phyloP scores from a whole-genome alignment of 64 coral and sea anemone species.

The Pocillopora verrucosa region DNA sequence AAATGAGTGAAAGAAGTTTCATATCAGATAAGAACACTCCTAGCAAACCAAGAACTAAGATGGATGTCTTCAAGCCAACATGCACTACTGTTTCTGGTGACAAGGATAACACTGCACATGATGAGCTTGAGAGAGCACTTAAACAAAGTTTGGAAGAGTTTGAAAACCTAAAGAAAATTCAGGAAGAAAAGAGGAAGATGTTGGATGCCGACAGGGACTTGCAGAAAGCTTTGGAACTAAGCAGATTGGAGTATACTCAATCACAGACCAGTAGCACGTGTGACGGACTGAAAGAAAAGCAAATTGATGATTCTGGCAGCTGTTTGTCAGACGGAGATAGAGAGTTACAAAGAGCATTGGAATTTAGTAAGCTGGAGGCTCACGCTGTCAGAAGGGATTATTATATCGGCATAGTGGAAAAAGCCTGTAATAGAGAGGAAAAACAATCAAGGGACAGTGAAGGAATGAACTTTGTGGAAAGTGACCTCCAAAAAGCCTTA shows the following conservation, averaged over 20 bases:
- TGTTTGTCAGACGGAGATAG: background rate
- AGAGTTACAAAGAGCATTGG: background rate
- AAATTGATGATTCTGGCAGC: background rate
- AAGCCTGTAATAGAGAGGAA: background rate
- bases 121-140: slow-evolving; percentile 20
- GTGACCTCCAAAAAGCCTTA: slow-evolving; percentile 24
- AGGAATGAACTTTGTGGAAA: background rate
- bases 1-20: background rate
- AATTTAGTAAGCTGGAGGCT: slow-evolving; percentile 20
- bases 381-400: background rate
- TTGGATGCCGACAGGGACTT: background rate
- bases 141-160: slow-evolving; percentile 36
- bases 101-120: background rate
- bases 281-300: background rate
- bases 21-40: background rate
- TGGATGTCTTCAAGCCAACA: background rate
- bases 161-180: background rate
- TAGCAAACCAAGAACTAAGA: background rate
- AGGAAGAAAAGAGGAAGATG: background rate
- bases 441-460: background rate
- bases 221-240: slow-evolving; percentile 30
- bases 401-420: background rate
- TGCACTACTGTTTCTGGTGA: background rate
- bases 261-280: background rate
- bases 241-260: slow-evolving; percentile 31